phyloP scores from a whole-genome alignment of 2,888 invertebrate genomes.

The Morpho deidamia region DNA sequence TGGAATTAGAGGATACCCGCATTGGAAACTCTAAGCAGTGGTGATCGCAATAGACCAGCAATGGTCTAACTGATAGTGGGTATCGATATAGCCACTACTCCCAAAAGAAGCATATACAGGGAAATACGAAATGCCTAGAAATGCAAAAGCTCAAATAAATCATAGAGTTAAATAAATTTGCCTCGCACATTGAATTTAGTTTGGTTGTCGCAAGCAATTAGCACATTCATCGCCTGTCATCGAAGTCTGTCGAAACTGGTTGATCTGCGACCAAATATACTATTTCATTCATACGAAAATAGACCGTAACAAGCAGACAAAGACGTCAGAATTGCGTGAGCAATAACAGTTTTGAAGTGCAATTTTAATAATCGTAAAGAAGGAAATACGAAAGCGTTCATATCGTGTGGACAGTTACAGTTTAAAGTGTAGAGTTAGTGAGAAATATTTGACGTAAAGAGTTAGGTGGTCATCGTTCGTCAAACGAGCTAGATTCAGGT shows the following conservation, averaged over 20 bases:
- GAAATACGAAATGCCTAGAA: not conserved
- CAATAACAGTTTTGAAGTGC: not conserved
- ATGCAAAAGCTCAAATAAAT: slow-evolving; percentile 12
- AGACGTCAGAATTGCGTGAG: slow-evolving; percentile 16
- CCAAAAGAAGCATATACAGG: too few relatives aligned
- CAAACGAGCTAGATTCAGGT: slow-evolving; percentile 8
- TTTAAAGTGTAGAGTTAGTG: slow-evolving; percentile 17
- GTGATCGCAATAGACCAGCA: too few relatives aligned
- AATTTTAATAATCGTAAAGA: slow-evolving; percentile 1
- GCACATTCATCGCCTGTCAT: slow-evolving; percentile 63
- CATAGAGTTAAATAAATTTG: slow-evolving; percentile 30
- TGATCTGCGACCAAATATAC: slow-evolving; percentile 22
- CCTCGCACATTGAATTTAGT: slow-evolving; percentile 39
- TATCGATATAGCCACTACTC: too few relatives aligned
- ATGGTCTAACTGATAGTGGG: too few relatives aligned
- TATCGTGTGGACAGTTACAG: slow-evolving; percentile 19
- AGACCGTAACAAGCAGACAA: slow-evolving; percentile 7
- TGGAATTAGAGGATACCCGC: too few relatives aligned
- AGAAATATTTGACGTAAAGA: slow-evolving; percentile 18
- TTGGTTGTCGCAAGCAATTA: slow-evolving; percentile 53
- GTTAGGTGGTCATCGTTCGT: slow-evolving; percentile 13
- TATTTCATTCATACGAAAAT: slow-evolving; percentile 20
- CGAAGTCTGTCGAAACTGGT: slow-evolving; percentile 31
- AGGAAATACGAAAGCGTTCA: slow-evolving; percentile 11
- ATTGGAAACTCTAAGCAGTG: too few relatives aligned